These are phyloP conservation scores for Porites lobata DNA, from an alignment of 92 coral and sea anemone genomes.

Conservation along the genomic window DNA sequence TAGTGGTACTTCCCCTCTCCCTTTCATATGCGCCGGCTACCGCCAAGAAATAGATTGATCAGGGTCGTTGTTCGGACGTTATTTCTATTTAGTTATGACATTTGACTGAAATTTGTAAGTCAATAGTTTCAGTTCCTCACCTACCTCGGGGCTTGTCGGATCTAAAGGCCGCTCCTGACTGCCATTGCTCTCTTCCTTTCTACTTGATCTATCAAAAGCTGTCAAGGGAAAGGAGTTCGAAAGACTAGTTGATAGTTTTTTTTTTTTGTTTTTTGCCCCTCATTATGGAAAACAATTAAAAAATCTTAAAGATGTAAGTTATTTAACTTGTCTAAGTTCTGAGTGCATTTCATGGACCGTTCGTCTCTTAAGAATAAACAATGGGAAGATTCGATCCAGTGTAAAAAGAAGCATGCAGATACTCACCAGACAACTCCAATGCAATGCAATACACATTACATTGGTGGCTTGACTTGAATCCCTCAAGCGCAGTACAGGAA, in stretches of 20 bases:
- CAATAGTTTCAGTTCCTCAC: background rate
- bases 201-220: conserved; percentile 34
- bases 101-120: no score
- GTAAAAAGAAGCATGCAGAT: background rate
- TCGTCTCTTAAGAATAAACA: background rate
- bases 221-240: conserved; percentile 4
- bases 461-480: conserved; percentile 35
- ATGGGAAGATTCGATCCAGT: background rate
- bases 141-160: conserved; percentile 32
- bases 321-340: background rate
- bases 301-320: background rate
- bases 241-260: background rate
- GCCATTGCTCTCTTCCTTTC: background rate
- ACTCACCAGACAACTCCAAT: conserved; percentile 32
- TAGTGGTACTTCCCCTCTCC: no score
- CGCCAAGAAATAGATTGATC: no score
- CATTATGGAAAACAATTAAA: background rate
- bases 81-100: no score
- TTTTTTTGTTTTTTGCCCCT: background rate
- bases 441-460: conserved; percentile 37
- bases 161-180: conserved; percentile 9
- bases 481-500: conserved; percentile 38
- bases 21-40: no score
- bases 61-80: no score
- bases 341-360: background rate